A percentile compares a stretch with the other conserved stretches of the same genome.
Evolutionary conservation across 2,113 vertebrate genomes (phyloP).

Genomic region (Puffinus mauretanicus): DNA sequence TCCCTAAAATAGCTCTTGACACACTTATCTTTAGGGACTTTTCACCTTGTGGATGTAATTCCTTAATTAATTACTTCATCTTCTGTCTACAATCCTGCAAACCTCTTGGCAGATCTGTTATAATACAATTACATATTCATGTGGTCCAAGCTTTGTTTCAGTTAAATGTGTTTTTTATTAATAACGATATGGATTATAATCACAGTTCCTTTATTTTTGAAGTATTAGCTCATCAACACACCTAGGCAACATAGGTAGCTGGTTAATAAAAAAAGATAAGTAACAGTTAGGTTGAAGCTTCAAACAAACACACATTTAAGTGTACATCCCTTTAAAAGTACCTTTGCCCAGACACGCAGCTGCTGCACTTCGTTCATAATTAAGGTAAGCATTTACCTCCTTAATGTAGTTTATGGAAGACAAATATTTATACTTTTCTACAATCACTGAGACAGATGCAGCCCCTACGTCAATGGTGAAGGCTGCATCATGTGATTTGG

Average conservation of each 20-base stretch:
- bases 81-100: constrained; percentile 16
- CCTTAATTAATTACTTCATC: constrained; percentile 38
- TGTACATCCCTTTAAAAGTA: background rate
- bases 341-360: background rate
- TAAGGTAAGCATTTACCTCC: background rate
- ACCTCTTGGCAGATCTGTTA: constrained; percentile 1
- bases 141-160: background rate
- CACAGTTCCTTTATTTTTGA: background rate
- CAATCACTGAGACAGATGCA: background rate
- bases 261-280: background rate
- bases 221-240: background rate
- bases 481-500: background rate
- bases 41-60: constrained; percentile 34
- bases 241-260: background rate
- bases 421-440: background rate
- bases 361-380: background rate
- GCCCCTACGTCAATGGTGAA: background rate
- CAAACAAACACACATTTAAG: background rate
- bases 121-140: background rate
- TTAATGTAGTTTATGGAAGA: background rate
- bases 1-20: background rate
- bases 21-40: background rate
- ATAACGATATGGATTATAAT: background rate
- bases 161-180: background rate
- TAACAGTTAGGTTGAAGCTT: background rate